phyloP scores from a whole-genome alignment of 2,797 vertebrate genomes.

The Centropyge bicolor region DNA sequence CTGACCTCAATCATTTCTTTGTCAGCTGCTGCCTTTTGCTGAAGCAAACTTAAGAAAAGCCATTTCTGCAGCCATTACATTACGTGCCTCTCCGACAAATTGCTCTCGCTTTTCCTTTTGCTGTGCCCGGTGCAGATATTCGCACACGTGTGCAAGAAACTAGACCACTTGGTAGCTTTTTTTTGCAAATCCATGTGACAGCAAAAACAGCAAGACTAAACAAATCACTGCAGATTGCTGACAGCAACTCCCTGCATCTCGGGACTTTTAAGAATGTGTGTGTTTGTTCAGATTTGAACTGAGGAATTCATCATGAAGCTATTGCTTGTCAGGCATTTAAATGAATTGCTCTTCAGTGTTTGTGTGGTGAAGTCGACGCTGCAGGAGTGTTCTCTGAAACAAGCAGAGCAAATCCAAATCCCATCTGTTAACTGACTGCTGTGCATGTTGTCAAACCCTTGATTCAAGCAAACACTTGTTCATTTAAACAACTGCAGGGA shows the following conservation, averaged over 20 bases:
- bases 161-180: slow-evolving; percentile 13
- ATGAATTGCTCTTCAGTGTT: background rate
- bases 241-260: slow-evolving; percentile 7
- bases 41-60: slow-evolving; percentile 13
- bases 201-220: slow-evolving; percentile 36
- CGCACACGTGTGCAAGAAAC: slow-evolving; percentile 46
- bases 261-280: background rate
- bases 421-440: slow-evolving; percentile 7
- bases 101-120: slow-evolving; percentile 27
- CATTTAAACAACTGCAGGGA: background rate
- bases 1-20: slow-evolving; percentile 11
- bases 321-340: background rate
- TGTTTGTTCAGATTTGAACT: slow-evolving; percentile 11
- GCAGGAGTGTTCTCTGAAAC: background rate
- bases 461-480: slow-evolving; percentile 6
- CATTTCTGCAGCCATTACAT: slow-evolving; percentile 20
- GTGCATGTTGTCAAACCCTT: background rate
- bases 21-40: slow-evolving; percentile 17
- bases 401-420: background rate
- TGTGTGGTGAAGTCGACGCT: background rate
- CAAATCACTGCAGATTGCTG: slow-evolving; percentile 17
- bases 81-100: slow-evolving; percentile 39
- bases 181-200: slow-evolving; percentile 43
- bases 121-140: slow-evolving; percentile 20
- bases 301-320: background rate